Evolutionary conservation across 53 echinoderm and acorn worm genomes (phyloP).

Genomic region (Temnopleurus reevesii): DNA sequence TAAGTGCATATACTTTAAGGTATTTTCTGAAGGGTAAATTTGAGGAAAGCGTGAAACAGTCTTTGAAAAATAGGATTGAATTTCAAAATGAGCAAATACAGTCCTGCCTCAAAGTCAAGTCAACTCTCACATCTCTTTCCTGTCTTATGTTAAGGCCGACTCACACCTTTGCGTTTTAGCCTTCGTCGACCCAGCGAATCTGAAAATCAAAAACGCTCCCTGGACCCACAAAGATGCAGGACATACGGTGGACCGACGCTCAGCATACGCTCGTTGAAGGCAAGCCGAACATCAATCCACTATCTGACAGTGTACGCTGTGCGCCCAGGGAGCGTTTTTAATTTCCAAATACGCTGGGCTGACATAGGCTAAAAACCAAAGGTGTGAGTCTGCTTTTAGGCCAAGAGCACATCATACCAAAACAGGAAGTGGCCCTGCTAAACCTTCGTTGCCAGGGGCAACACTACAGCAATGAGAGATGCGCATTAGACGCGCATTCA

Average conservation of each 20-base stretch:
- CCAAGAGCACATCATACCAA: background rate
- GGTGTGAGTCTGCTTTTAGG: background rate
- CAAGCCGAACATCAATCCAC: too few species aligned
- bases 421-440: constrained; percentile 41
- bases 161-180: background rate
- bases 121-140: background rate
- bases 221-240: background rate
- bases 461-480: constrained; percentile 17
- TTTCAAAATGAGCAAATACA: constrained; percentile 26
- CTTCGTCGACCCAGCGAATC: background rate
- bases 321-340: too few species aligned
- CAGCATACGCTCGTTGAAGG: too few species aligned
- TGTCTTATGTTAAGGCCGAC: background rate
- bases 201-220: background rate
- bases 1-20: background rate
- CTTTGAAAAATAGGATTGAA: background rate
- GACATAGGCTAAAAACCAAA: background rate
- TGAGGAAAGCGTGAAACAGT: background rate
- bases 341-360: too few species aligned
- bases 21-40: background rate
- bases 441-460: constrained; percentile 16
- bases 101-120: background rate
- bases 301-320: too few species aligned
- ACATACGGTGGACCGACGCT: too few species aligned
- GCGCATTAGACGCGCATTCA: constrained; percentile 41